Evolutionary conservation across 1,140 invertebrate genomes (phyloP), one percentile per base, ranked within the genome.

Genomic region (Cotesia typhae): DNA sequence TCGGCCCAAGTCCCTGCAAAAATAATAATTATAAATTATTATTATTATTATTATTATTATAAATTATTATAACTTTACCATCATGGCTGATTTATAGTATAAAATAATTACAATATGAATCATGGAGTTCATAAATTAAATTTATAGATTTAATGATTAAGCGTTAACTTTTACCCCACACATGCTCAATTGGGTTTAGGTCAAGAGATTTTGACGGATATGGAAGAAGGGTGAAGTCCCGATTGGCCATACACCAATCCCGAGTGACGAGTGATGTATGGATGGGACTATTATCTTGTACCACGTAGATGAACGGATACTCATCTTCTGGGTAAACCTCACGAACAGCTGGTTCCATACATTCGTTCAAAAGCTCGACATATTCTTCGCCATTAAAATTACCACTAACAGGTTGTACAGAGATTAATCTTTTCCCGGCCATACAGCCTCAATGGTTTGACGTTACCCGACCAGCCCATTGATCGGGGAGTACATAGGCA

Each of bases 331-430:
- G 60, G 35, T 37, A 61, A 61, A 61, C 6, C 20, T 36, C 60
- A 61, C 17, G 53, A 12, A 55, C 53, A 12, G 53, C 53, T 55
- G 53, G 53, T 55, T 55, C 10, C 53, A 55, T 55, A 55, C 53
- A 55, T 12, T 55, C 53, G n/a, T n/a, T 55, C 17, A 55, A n/a
- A 9, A 55, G 12, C 12, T 55, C 10, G 2, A 55, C 53, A 3
- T 55, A 55, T 55, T 55, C 53, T n/a, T 20, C 53, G n/a, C 17
- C 53, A 55, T 55, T 55, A n/a, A 55, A 55, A 55, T 55, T 6
- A 5, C 17, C 10, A 4, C 9, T 12, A 4, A 55, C 5, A 14
- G 10, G 53, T 14, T 55, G 53, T n/a, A 55, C 9, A n/a, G 53
- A 4, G 1, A 55, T 55, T n/a, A 55, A 55, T 20, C 53, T 10